phyloP scores from a whole-genome alignment of 2,888 invertebrate species.

The Molanna angustata region DNA sequence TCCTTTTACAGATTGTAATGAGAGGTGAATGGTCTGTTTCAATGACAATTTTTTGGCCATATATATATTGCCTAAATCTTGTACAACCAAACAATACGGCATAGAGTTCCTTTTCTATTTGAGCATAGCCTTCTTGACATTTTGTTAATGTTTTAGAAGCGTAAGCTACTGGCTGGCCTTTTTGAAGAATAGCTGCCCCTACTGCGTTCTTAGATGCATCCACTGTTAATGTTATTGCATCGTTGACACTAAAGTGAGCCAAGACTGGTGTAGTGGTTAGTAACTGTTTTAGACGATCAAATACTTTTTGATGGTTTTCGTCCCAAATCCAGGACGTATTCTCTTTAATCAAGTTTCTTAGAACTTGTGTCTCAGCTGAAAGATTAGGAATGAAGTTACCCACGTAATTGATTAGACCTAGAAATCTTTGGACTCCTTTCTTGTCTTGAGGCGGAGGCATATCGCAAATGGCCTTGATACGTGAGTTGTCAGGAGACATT shows the following conservation, averaged over 20 bases:
- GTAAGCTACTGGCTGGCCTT: slow-evolving; percentile 35
- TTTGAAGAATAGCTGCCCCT: slow-evolving; percentile 34
- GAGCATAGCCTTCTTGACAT: no score
- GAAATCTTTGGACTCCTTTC: slow-evolving; percentile 24
- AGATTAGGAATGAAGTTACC: slow-evolving; percentile 32
- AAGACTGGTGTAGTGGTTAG: slow-evolving; percentile 24
- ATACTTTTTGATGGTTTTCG: slow-evolving; percentile 23
- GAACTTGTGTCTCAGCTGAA: slow-evolving; percentile 19
- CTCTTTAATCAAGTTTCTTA: slow-evolving; percentile 29
- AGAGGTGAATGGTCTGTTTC: slow-evolving; percentile 37
- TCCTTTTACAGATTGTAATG: slow-evolving; percentile 35
- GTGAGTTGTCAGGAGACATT: slow-evolving; percentile 22
- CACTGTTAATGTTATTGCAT: slow-evolving; percentile 30
- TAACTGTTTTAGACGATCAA: slow-evolving; percentile 28
- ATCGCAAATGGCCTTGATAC: slow-evolving; percentile 21
- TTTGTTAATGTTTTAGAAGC: slow-evolving; percentile 34
- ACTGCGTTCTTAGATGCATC: slow-evolving; percentile 35
- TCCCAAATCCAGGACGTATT: slow-evolving; percentile 28
- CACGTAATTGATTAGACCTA: slow-evolving; percentile 31
- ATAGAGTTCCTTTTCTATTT: slow-evolving; percentile 36
- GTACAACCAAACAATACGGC: slow-evolving; percentile 35
- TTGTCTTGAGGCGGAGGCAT: slow-evolving; percentile 10
- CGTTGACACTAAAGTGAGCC: slow-evolving; percentile 23
- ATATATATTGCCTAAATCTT: slow-evolving; percentile 36
- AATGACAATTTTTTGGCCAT: slow-evolving; percentile 33